Conservation (phyloP, 2,888 invertebrate genomes). For the Macrosoma leucophasiata region DNA sequence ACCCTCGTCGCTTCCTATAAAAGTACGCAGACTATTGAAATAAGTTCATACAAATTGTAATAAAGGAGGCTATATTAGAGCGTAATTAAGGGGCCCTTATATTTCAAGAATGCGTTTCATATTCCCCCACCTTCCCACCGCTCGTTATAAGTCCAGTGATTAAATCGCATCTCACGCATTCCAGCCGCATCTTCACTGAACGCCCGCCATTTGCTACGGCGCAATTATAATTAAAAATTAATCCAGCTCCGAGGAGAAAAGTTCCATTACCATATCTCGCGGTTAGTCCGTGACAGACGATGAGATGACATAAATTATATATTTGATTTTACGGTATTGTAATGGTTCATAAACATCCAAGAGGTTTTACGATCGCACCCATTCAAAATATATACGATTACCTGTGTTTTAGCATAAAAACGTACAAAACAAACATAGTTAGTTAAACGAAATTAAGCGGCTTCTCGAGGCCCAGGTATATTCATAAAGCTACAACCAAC, state of each 20-base stretch:
- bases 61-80: conserved; percentile 59
- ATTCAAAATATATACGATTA: too few relatives aligned
- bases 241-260: conserved; percentile 45
- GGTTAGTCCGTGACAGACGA: conserved; percentile 29
- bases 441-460: too few relatives aligned
- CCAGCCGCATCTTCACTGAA: conserved; percentile 41
- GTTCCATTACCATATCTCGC: conserved; percentile 41
- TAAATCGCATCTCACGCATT: conserved; percentile 65
- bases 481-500: conserved; percentile 59
- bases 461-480: too few relatives aligned
- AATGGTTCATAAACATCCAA: conserved; percentile 1
- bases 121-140: conserved; percentile 42
- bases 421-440: neutral
- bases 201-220: conserved; percentile 48
- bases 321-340: conserved; percentile 1
- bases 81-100: conserved; percentile 60
- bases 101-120: conserved; percentile 63
- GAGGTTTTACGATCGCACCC: too few relatives aligned
- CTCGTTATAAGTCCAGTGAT: conserved; percentile 62
- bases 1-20: too few relatives aligned
- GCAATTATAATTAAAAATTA: conserved; percentile 71
- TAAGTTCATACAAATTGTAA: conserved; percentile 51
- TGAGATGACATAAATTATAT: too few relatives aligned
- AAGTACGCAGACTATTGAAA: conserved; percentile 25
- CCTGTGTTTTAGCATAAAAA: too few relatives aligned